Evolutionary conservation across 2,888 invertebrate genomes (phyloP).

Genomic region (Ditylenchus weischeri): DNA sequence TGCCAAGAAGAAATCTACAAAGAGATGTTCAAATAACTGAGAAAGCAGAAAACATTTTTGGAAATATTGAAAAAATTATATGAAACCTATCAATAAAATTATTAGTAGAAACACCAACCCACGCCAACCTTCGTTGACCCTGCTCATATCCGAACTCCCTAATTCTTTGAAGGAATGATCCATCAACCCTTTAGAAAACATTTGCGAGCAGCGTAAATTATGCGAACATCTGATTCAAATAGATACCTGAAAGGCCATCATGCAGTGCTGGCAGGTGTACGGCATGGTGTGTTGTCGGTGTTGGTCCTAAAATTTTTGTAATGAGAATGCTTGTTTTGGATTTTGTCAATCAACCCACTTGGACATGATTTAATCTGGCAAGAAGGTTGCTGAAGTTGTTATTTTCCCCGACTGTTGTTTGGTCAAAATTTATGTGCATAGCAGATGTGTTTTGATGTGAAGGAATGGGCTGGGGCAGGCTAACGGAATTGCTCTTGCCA

Average conservation of each 20-base stretch:
- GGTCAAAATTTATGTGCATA: not conserved
- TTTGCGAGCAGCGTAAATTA: no score
- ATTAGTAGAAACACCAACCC: no score
- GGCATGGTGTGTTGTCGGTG: constrained; percentile 14
- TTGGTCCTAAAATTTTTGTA: not conserved
- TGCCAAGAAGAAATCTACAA: no score
- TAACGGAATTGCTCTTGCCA: not conserved
- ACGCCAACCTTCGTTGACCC: no score
- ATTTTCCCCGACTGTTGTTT: not conserved
- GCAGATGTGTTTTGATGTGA: constrained; percentile 29
- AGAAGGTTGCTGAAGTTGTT: constrained; percentile 5
- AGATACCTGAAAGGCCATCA: constrained; percentile 36
- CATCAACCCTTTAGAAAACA: no score
- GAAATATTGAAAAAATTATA: no score
- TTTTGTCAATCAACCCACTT: not conserved
- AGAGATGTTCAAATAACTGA: no score
- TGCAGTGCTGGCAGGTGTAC: constrained; percentile 45
- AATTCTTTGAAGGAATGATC: no score
- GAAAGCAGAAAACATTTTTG: no score
- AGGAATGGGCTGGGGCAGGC: constrained; percentile 16
- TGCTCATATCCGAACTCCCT: no score
- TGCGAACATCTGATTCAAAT: no score
- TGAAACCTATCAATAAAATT: no score
- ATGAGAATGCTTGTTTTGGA: not conserved
- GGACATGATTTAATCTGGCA: constrained; percentile 8